Evolutionary conservation across 2,888 invertebrate genomes (phyloP).

Genomic region (Meghimatium bilineatum): DNA sequence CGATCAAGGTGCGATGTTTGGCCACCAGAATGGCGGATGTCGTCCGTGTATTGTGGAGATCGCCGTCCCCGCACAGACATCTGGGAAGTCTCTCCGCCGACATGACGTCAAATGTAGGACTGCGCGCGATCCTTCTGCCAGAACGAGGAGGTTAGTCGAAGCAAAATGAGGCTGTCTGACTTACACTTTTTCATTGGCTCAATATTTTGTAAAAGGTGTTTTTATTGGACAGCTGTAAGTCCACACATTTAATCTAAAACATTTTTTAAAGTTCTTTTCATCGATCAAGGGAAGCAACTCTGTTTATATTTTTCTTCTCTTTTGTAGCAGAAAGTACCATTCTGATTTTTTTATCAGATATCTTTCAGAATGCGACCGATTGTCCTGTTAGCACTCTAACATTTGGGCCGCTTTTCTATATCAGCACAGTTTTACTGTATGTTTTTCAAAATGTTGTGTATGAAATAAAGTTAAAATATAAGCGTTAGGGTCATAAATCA

Average conservation of each 20-base stretch:
- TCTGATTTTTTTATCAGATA: no score
- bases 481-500: no score
- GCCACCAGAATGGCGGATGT: conserved; percentile 80
- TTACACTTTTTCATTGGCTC: conserved; percentile 22
- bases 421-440: no score
- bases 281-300: conserved; percentile 9
- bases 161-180: not conserved
- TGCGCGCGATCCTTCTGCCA: conserved; percentile 28
- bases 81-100: conserved; percentile 74
- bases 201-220: not conserved
- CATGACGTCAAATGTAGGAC: conserved; percentile 71
- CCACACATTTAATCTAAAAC: conserved; percentile 10
- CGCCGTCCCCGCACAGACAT: conserved; percentile 60
- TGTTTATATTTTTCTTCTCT: not conserved
- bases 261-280: not conserved
- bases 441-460: no score
- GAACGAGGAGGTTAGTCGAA: conserved; percentile 42
- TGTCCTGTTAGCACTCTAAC: no score
- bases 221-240: conserved; percentile 12
- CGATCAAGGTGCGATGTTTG: conserved; percentile 78
- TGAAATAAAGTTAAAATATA: no score
- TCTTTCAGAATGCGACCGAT: no score
- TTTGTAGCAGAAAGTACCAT: no score
- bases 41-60: conserved; percentile 74
- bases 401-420: no score